Evolutionary conservation across 2,113 vertebrate species (phyloP).

Genomic region (Caretta caretta): DNA sequence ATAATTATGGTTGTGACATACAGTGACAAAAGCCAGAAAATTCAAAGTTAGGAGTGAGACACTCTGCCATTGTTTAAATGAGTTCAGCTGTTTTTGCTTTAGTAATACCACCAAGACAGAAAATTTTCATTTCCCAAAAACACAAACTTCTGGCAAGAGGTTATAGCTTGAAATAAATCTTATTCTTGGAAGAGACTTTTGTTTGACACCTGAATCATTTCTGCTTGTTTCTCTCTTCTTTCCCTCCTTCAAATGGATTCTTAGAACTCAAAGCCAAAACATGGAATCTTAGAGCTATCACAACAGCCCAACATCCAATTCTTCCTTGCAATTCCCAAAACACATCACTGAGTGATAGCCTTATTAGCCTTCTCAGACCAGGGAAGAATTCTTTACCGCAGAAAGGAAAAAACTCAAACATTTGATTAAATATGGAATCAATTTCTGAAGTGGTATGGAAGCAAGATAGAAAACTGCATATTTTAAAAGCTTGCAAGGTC

Average conservation of each 20-base stretch:
- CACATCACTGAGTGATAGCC: not conserved
- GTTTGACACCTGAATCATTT: slow-evolving; percentile 76
- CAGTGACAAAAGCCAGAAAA: slow-evolving; percentile 70
- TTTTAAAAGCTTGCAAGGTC: not conserved
- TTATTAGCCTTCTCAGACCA: not conserved
- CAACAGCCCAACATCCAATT: slow-evolving; percentile 63
- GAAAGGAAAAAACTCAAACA: not conserved
- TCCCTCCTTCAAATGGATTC: slow-evolving; percentile 53
- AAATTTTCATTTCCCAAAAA: slow-evolving; percentile 65
- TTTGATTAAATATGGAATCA: not conserved
- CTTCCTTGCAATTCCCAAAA: slow-evolving; percentile 51
- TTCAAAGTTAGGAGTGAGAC: slow-evolving; percentile 56
- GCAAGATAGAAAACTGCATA: not conserved
- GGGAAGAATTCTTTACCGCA: not conserved
- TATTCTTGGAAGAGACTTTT: slow-evolving; percentile 75
- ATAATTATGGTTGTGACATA: slow-evolving; percentile 40
- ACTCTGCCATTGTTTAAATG: slow-evolving; percentile 60
- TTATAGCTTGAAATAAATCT: slow-evolving; percentile 74
- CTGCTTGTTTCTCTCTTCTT: slow-evolving; percentile 51
- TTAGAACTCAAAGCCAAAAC: slow-evolving; percentile 59
- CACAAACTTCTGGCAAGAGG: slow-evolving; percentile 66
- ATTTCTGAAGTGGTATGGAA: not conserved
- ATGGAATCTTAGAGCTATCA: slow-evolving; percentile 54
- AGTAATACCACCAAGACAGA: slow-evolving; percentile 68
- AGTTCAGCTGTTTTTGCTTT: slow-evolving; percentile 74